Evolutionary conservation across 2,113 vertebrate species (phyloP), one percentile per base, ranked within the genome.

Genomic region (Tachycineta bicolor): DNA sequence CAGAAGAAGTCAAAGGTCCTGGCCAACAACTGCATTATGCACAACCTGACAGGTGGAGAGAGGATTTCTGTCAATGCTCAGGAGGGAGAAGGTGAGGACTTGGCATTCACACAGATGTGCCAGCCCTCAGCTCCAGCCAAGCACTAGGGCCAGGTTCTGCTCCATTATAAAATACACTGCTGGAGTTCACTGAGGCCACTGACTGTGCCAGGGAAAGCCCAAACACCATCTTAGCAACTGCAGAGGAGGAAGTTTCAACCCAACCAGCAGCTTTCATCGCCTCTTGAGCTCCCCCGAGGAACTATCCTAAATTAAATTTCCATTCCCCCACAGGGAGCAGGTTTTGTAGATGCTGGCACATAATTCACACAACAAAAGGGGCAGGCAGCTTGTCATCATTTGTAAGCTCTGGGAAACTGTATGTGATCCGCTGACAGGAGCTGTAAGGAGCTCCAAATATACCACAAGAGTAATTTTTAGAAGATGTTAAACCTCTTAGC

Each of bases 381-480:
- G 41, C 80, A 89, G 44, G 52, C 94, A 90, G 43, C 69, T 86
- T 89, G 24, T 43, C 73, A 74, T 50, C 26, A 13, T 58, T 83
- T 67, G 24, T 50, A 90, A 90, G 47, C 5, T 3, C 46, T 37
- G 5, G 20, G 43, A 91, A 75, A 85, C n/a, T 41, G 31, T 59
- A 56, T 26, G 28, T 23, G 64, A 89, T 62, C 67, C 0, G 0
- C 64, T 92, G 83, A 56, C 76, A 90, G 79, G 41, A 90, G 68
- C 46, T 92, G 43, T 43, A 83, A 94, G 2, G 4, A 96, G 34
- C 39, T 88, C 56, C 76, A 90, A 74, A 87, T 55, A 69, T 9
- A 70, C 20, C 47, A 90, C 47, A 75, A 29, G 87, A 49, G 41
- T 92, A 68, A 91, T 87, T 92, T 90, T 94, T 70, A 93, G 87